Evolutionary conservation across 2,113 vertebrate species (phyloP).

Genomic region (Crotophaga sulcirostris): DNA sequence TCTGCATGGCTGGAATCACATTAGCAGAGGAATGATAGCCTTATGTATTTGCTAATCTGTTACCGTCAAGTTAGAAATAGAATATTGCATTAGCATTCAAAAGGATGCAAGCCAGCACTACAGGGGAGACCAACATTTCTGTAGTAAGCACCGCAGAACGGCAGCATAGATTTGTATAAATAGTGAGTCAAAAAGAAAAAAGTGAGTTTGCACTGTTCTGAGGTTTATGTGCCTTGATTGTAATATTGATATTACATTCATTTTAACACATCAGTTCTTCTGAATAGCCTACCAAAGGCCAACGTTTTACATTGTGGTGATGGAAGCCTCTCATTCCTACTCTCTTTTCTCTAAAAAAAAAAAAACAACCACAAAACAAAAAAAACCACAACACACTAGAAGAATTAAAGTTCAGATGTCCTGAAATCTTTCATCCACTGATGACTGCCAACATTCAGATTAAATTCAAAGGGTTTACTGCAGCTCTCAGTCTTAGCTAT

Average conservation of each 20-base stretch:
- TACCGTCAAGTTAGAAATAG: conserved; percentile 60
- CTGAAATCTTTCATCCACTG: conserved; percentile 60
- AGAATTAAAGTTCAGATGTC: conserved; percentile 21
- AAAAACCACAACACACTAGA: neutral
- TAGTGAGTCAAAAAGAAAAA: conserved; percentile 38
- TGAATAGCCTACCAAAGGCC: conserved; percentile 21
- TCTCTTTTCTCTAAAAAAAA: neutral
- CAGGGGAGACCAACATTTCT: neutral
- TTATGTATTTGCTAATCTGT: conserved; percentile 49
- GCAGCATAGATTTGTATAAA: neutral
- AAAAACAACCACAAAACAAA: neutral
- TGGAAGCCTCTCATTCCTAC: neutral
- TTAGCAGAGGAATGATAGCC: conserved; percentile 42
- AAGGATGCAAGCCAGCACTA: neutral
- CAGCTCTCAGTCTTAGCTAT: conserved; percentile 38
- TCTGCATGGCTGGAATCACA: conserved; percentile 53
- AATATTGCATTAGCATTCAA: conserved; percentile 67
- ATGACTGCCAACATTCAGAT: conserved; percentile 56
- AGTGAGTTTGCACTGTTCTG: neutral
- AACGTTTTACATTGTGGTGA: neutral
- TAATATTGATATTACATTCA: conserved; percentile 13
- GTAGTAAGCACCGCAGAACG: neutral
- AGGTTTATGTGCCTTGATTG: conserved; percentile 47
- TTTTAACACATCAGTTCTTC: conserved; percentile 5
- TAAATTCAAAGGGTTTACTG: conserved; percentile 65